Conservation (phyloP, 2,888 invertebrate species). For the Aphidoletes aphidimyza region DNA sequence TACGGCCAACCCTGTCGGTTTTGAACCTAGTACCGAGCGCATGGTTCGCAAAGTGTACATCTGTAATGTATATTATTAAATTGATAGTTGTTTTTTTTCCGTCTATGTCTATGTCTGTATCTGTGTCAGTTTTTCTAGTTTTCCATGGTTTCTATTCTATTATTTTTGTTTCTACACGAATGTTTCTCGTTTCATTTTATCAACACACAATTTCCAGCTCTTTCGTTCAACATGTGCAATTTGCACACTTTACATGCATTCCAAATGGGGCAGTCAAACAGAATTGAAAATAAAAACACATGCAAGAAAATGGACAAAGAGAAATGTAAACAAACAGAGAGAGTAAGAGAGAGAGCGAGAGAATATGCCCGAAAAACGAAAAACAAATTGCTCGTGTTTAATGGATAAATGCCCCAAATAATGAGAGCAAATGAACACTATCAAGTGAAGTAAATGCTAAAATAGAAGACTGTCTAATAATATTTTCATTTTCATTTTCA, state of each 20-base stretch:
- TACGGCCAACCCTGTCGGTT: conserved; percentile 28
- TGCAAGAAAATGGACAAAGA: background rate
- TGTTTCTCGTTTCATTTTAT: conserved; percentile 29
- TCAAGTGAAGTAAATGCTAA: conserved; percentile 1
- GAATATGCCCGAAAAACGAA: background rate
- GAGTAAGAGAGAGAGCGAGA: background rate
- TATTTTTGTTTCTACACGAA: conserved; percentile 13
- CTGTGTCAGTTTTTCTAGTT: background rate
- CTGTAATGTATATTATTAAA: conserved; percentile 52
- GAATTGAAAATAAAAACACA: background rate
- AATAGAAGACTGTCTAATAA: background rate
- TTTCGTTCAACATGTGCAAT: conserved; percentile 36
- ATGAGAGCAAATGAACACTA: background rate
- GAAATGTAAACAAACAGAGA: conserved; percentile 23
- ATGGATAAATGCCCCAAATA: conserved; percentile 17
- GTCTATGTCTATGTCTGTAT: background rate
- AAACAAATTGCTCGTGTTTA: conserved; percentile 50
- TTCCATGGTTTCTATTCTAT: background rate
- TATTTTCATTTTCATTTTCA: background rate
- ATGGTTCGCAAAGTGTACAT: conserved; percentile 2
- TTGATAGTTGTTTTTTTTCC: conserved; percentile 14
- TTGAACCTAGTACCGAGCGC: background rate
- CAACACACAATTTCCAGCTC: conserved; percentile 17
- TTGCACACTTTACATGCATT: background rate
- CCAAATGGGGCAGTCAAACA: background rate